These are phyloP conservation scores for Strongylocentrotus purpuratus DNA, from an alignment of 35 echinoderm and acorn worm species.

Conservation along the genomic window DNA sequence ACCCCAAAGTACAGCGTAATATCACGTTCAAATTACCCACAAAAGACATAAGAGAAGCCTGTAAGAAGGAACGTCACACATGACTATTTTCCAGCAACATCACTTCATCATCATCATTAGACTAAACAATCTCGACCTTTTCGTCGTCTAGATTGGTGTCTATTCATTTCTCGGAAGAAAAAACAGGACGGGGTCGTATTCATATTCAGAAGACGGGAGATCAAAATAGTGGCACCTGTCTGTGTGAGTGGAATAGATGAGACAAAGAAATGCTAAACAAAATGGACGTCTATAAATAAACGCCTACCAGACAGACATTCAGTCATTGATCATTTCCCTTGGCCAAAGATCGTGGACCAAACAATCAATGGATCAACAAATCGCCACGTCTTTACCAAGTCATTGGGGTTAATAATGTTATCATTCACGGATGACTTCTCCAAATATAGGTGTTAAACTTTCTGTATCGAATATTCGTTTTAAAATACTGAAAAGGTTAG, in stretches of 20 bases:
- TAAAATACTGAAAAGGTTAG: no score
- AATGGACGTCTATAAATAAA: neutral
- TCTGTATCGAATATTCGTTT: no score
- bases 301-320: neutral
- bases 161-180: neutral
- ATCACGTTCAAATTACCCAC: neutral
- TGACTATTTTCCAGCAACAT: neutral
- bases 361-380: no score
- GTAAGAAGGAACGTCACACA: neutral
- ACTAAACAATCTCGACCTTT: slow-evolving; percentile 17
- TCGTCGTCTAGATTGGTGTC: neutral
- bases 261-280: neutral
- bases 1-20: no score
- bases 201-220: neutral
- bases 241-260: neutral
- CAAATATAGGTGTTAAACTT: no score
- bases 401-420: no score
- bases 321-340: neutral
- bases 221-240: neutral
- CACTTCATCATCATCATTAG: neutral
- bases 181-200: neutral
- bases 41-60: neutral
- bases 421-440: no score
- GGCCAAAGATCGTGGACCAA: no score
- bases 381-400: no score